Evolutionary conservation across 2,113 vertebrate genomes (phyloP).

Genomic region (Macrotis lagotis): DNA sequence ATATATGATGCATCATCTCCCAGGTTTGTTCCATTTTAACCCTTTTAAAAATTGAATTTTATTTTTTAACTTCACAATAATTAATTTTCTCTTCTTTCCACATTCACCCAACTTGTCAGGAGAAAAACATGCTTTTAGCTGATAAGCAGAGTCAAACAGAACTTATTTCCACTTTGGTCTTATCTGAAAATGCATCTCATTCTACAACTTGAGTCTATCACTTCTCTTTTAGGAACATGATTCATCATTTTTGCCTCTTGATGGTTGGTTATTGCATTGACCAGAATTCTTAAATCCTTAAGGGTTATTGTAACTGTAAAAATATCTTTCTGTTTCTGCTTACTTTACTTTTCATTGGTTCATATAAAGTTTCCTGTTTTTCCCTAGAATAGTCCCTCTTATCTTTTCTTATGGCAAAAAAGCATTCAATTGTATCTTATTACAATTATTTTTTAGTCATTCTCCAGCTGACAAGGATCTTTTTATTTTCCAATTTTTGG

Average conservation of each 20-base stretch:
- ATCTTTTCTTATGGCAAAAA: not conserved
- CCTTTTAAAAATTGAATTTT: not conserved
- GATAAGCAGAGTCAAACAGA: not conserved
- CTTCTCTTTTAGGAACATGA: not conserved
- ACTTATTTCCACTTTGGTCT: not conserved
- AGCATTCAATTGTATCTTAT: not conserved
- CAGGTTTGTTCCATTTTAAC: not conserved
- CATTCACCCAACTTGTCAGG: not conserved
- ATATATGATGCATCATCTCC: not conserved
- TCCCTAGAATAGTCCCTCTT: not conserved
- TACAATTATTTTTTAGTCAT: not conserved
- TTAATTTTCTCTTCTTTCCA: not conserved
- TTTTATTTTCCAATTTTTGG: not conserved
- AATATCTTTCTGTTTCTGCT: not conserved
- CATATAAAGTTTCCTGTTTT: not conserved
- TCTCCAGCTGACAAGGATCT: not conserved
- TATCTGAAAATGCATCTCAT: not conserved
- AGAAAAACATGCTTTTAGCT: not conserved
- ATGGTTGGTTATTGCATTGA: not conserved
- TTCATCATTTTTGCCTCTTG: not conserved
- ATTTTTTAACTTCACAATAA: not conserved
- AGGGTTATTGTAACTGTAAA: not conserved
- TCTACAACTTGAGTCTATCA: not conserved
- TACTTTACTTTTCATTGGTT: not conserved
- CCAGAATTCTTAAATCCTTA: not conserved